Evolutionary conservation across 2,113 vertebrate species (phyloP).

Genomic region (Tonatia bakeri): DNA sequence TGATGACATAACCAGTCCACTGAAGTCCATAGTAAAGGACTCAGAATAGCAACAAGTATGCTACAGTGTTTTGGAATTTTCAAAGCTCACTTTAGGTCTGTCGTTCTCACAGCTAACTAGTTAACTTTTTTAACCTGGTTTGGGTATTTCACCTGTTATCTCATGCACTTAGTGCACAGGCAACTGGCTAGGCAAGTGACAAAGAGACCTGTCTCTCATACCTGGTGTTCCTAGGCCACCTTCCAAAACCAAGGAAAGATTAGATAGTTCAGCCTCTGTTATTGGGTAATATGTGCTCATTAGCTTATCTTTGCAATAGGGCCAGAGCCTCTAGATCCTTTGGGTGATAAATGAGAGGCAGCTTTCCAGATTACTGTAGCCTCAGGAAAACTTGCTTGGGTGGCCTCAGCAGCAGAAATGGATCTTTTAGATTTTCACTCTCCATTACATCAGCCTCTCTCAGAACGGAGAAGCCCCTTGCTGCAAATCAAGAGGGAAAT

Average conservation of each 20-base stretch:
- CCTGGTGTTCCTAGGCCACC: constrained; percentile 10
- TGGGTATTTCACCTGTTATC: neutral
- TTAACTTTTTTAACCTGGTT: constrained; percentile 27
- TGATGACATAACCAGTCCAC: neutral
- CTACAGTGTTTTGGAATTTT: neutral
- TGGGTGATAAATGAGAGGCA: neutral
- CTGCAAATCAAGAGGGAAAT: constrained; percentile 40
- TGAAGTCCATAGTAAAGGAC: neutral
- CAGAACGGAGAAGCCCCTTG: constrained; percentile 14
- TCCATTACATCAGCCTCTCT: neutral
- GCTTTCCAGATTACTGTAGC: neutral
- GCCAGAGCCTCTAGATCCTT: neutral
- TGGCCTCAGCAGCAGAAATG: neutral
- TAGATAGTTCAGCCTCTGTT: neutral
- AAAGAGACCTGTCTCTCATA: neutral
- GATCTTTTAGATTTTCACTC: neutral
- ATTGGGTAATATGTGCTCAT: neutral
- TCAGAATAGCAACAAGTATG: neutral
- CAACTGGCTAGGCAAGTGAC: neutral
- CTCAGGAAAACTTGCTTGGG: constrained; percentile 22
- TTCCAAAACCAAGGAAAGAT: neutral
- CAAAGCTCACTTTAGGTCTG: neutral
- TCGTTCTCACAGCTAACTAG: neutral
- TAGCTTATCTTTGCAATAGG: constrained; percentile 33
- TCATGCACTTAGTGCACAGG: neutral